A percentile compares a stretch with the other conserved stretches of the same genome.
phyloP scores from a whole-genome alignment of 2,797 vertebrate genomes.

The Sebastes iracundus region DNA sequence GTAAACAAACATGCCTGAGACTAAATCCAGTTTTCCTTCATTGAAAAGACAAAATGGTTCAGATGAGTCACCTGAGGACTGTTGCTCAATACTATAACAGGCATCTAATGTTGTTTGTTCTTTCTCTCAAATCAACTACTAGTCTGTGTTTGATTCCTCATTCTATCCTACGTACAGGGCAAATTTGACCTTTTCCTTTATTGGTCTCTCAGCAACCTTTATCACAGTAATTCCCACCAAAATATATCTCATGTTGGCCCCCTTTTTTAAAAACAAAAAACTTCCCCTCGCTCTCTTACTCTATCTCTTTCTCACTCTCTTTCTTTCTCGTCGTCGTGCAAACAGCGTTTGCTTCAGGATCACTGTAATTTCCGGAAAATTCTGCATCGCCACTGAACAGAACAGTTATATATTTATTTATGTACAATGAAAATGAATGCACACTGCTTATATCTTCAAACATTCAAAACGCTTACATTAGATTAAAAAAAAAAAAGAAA shows the following conservation, averaged over 20 bases:
- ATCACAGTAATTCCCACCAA: slow-evolving; percentile 29
- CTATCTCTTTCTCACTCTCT: slow-evolving; percentile 1
- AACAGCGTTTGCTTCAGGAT: slow-evolving; percentile 57
- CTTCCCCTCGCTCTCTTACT: slow-evolving; percentile 34
- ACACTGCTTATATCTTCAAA: slow-evolving; percentile 82
- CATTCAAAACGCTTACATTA: slow-evolving; percentile 86
- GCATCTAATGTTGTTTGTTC: slow-evolving; percentile 35
- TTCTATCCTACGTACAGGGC: slow-evolving; percentile 51
- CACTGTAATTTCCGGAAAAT: slow-evolving; percentile 62
- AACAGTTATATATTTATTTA: slow-evolving; percentile 85
- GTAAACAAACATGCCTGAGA: slow-evolving; percentile 56
- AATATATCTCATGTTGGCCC: slow-evolving; percentile 52
- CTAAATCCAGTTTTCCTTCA: slow-evolving; percentile 44
- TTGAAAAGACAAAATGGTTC: slow-evolving; percentile 60
- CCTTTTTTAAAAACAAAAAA: slow-evolving; percentile 47
- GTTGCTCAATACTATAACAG: slow-evolving; percentile 48
- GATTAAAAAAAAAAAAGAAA: slow-evolving; percentile 77
- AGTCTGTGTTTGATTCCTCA: slow-evolving; percentile 33
- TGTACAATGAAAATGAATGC: slow-evolving; percentile 84
- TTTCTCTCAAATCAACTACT: slow-evolving; percentile 24
- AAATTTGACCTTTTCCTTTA: slow-evolving; percentile 48
- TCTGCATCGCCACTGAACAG: slow-evolving; percentile 79
- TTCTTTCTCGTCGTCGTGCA: slow-evolving; percentile 44
- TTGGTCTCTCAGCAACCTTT: slow-evolving; percentile 34
- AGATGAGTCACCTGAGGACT: slow-evolving; percentile 75